Evolutionary conservation across 2,797 vertebrate genomes (phyloP).

Genomic region (Pangasius mekongensis): DNA sequence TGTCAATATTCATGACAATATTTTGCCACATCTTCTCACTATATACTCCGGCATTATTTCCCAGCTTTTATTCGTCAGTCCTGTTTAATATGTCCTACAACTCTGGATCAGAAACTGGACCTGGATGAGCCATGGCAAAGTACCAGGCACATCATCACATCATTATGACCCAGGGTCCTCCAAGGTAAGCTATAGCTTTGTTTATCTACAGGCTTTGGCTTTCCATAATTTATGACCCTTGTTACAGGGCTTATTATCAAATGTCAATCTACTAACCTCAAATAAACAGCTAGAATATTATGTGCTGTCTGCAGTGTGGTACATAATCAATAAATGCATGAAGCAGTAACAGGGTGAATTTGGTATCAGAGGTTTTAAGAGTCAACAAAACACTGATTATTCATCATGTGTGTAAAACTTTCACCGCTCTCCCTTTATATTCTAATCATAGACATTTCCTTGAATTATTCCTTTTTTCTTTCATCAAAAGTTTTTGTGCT

Average conservation of each 20-base stretch:
- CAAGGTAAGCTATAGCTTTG: conserved; percentile 26
- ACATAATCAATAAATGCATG: conserved; percentile 37
- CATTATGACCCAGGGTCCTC: conserved; percentile 30
- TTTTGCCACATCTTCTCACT: neutral
- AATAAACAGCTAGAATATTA: conserved; percentile 48
- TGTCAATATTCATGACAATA: neutral
- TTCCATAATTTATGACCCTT: conserved; percentile 53
- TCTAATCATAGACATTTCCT: neutral
- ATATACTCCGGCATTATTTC: conserved; percentile 33
- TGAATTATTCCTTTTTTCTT: neutral
- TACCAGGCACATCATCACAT: conserved; percentile 44
- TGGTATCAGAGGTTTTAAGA: conserved; percentile 10
- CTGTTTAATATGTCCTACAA: conserved; percentile 3
- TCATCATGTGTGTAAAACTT: conserved; percentile 12
- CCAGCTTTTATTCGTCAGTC: conserved; percentile 39
- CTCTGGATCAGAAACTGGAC: conserved; percentile 12
- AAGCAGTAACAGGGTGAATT: conserved; percentile 20
- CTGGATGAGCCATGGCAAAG: conserved; percentile 16
- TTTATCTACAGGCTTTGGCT: conserved; percentile 24
- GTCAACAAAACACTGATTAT: conserved; percentile 33
- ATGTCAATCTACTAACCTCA: conserved; percentile 44
- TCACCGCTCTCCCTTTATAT: neutral
- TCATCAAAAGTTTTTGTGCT: neutral
- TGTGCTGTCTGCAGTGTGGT: conserved; percentile 28
- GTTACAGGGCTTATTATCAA: conserved; percentile 30